Evolutionary conservation across 2,888 invertebrate genomes (phyloP).

Genomic region (Lapara coniferarum): DNA sequence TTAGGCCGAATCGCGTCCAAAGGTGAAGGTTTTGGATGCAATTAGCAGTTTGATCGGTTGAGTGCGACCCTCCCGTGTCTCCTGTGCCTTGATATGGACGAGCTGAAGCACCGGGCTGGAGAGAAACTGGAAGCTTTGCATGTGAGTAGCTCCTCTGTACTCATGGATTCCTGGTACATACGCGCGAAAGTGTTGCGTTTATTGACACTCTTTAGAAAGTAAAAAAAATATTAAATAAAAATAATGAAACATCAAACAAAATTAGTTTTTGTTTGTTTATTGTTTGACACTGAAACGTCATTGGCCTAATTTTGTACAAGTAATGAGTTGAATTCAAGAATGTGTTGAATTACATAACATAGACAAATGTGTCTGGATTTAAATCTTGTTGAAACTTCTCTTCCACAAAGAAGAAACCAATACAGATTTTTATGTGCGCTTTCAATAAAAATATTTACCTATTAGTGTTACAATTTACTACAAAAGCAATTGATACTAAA

Average conservation of each 20-base stretch:
- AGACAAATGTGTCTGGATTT: not conserved
- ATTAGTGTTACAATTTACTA: not conserved
- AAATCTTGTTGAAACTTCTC: not conserved
- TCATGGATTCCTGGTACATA: conserved; percentile 59
- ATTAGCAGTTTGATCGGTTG: conserved; percentile 60
- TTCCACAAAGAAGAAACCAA: not conserved
- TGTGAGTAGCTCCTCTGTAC: conserved; percentile 62
- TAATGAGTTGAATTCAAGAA: conserved; percentile 54
- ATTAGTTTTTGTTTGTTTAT: conserved; percentile 43
- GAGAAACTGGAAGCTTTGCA: conserved; percentile 78
- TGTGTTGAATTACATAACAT: conserved; percentile 66
- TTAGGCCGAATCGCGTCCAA: conserved; percentile 75
- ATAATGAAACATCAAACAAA: not conserved
- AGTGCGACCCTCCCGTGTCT: conserved; percentile 55
- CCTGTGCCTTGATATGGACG: conserved; percentile 71
- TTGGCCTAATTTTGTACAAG: conserved; percentile 46
- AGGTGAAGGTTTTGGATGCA: conserved; percentile 77
- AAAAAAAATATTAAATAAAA: not conserved
- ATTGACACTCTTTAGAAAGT: conserved; percentile 46
- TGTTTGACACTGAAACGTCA: conserved; percentile 51
- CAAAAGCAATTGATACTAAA: not conserved
- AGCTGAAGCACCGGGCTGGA: conserved; percentile 72
- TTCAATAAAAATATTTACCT: not conserved
- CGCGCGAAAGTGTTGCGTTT: conserved; percentile 55
- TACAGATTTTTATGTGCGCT: not conserved